A percentile compares a stretch with the other conserved stretches of the same genome.
These are phyloP conservation scores for Apteryx mantelli DNA, from an alignment of 2,113 vertebrate species.

Conservation along the genomic window DNA sequence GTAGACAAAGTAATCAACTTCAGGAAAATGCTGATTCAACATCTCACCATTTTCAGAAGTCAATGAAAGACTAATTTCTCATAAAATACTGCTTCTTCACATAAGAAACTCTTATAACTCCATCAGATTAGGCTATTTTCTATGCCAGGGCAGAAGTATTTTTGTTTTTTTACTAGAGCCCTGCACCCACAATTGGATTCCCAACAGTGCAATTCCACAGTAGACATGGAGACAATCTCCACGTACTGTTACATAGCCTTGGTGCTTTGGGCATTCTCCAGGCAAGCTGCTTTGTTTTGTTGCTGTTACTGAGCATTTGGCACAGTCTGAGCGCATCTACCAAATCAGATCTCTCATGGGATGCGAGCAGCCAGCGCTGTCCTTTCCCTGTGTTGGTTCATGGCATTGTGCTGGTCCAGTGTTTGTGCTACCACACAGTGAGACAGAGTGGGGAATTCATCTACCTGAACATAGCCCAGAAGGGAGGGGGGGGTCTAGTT, in stretches of 20 bases:
- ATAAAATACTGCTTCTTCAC: neutral
- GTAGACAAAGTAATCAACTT: neutral
- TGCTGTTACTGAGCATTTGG: neutral
- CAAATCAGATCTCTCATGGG: neutral
- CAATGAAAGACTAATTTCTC: neutral
- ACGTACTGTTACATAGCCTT: neutral
- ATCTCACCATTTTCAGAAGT: neutral
- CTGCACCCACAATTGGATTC: neutral
- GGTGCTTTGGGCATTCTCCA: neutral
- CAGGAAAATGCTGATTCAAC: neutral
- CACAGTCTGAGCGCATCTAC: neutral
- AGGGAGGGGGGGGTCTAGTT: neutral
- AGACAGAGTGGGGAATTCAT: neutral
- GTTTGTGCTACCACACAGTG: neutral
- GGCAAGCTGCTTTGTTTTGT: neutral
- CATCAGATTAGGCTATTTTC: neutral
- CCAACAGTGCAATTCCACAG: neutral
- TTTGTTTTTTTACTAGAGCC: neutral
- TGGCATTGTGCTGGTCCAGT: neutral
- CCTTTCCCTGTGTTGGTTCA: neutral
- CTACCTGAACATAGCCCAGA: neutral
- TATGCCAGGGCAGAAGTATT: neutral
- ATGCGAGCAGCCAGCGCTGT: neutral
- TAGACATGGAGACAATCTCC: neutral
- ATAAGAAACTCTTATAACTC: neutral